Evolutionary conservation across 2,797 vertebrate genomes (phyloP), one percentile per base, ranked within the genome.

Genomic region (Hoplostethus mediterraneus): DNA sequence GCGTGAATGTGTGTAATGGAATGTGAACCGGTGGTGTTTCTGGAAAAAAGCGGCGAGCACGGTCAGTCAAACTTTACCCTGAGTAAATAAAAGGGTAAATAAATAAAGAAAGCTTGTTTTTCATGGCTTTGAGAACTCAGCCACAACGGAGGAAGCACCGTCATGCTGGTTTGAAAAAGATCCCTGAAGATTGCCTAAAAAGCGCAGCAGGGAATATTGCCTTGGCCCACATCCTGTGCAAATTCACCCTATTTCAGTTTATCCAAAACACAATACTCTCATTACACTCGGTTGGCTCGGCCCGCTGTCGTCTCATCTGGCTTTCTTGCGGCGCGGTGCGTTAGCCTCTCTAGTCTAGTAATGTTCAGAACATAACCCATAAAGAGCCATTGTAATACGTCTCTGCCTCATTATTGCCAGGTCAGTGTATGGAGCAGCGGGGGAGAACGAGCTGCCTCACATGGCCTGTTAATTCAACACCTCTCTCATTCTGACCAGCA

Each of bases 401-500:
- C 83, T 82, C 75, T 42, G 80, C 77, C 86, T 93, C 91, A 83
- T 92, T 90, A 91, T 90, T 86, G 79, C 82, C 88, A 78, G 87
- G 89, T 87, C 89, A 90, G 82, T 77, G 80, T 83, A 59, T 36
- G 59, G 74, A 84, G 83, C 78, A 64, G 75, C 71, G 36, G 71
- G 2, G 83, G 81, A 88, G 84, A 84, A 80, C 61, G 48, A 79
- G 77, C 40, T 3, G 77, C 73, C 86, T 84, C 78, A 33, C 60
- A 79, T 60, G 85, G 84, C 82, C 87, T 85, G 89, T 92, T 91
- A 92, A 92, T 92, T 93, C 89, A 87, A 87, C 92, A 92, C 89
- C 87, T 92, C 88, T 73, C 82, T 84, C 84, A 90, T 82, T 87
- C 82, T 38, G 74, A 21, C 61, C 72, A 51, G 71, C 87, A 82